Conservation (phyloP, 2,888 invertebrate genomes). For the Archips xylosteana region DNA sequence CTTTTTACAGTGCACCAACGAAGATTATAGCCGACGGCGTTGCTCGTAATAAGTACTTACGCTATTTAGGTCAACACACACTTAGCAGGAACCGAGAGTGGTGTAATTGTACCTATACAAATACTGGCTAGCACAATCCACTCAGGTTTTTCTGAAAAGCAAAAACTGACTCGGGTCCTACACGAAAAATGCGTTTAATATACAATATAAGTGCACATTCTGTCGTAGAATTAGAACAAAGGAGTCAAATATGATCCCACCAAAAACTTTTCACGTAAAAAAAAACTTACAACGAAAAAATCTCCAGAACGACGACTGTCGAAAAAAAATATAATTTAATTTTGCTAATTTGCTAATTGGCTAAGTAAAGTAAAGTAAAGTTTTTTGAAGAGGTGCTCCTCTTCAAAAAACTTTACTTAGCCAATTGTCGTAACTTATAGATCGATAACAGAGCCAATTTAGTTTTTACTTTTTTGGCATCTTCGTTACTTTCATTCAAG, state of each 20-base stretch:
- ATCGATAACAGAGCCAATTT: neutral
- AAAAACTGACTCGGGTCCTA: neutral
- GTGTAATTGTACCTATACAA: constrained; percentile 1
- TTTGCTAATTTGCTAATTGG: too few species aligned
- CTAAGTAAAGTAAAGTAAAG: too few species aligned
- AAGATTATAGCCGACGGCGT: constrained; percentile 36
- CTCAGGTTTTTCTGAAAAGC: neutral
- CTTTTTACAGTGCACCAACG: constrained; percentile 38
- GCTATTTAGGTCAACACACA: constrained; percentile 31
- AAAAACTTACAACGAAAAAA: too few species aligned
- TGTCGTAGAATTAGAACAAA: too few species aligned
- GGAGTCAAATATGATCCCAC: too few species aligned
- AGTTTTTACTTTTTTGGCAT: neutral
- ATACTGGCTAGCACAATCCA: neutral
- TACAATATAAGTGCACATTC: too few species aligned
- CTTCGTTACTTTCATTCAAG: neutral
- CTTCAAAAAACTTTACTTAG: too few species aligned
- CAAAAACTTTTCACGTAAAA: too few species aligned
- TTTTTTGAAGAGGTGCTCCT: too few species aligned
- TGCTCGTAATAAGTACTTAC: constrained; percentile 25
- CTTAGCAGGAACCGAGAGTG: constrained; percentile 8
- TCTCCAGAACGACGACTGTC: too few species aligned
- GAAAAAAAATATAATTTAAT: too few species aligned
- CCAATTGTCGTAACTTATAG: too few species aligned
- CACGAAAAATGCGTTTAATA: neutral